Evolutionary conservation across 2,888 invertebrate genomes (phyloP).

Genomic region (Drosophila leonis): DNA sequence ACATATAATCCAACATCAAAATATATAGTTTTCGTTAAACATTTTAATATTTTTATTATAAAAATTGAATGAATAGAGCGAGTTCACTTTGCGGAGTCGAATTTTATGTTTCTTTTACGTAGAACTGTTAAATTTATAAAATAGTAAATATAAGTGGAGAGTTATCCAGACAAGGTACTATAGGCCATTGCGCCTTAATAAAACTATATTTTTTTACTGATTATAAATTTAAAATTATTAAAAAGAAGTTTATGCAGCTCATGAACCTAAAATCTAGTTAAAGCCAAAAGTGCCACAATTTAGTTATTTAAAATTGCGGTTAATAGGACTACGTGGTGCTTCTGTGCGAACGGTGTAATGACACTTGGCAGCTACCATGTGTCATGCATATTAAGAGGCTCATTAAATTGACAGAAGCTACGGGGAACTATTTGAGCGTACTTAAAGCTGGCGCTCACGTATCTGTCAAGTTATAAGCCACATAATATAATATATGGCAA

Average conservation of each 20-base stretch:
- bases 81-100: too few relatives aligned
- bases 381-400: constrained; percentile 79
- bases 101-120: too few relatives aligned
- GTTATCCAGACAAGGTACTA: too few relatives aligned
- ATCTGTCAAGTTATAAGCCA: constrained; percentile 3
- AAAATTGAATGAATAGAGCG: too few relatives aligned
- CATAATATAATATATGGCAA: not conserved
- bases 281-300: constrained; percentile 17
- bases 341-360: constrained; percentile 50
- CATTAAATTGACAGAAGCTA: constrained; percentile 64
- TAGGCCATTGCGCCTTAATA: too few relatives aligned
- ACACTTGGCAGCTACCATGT: constrained; percentile 76
- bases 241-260: not conserved
- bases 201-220: too few relatives aligned
- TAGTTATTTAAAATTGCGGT: constrained; percentile 38
- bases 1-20: too few relatives aligned
- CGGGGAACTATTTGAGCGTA: constrained; percentile 44
- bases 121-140: too few relatives aligned
- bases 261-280: not conserved
- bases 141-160: too few relatives aligned
- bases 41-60: too few relatives aligned
- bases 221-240: too few relatives aligned
- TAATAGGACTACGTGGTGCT: constrained; percentile 58
- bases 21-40: too few relatives aligned
- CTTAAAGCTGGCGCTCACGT: constrained; percentile 32